Evolutionary conservation across 2,797 vertebrate species (phyloP), one percentile per base, ranked within the genome.

Genomic region (Silurus aristotelis): DNA sequence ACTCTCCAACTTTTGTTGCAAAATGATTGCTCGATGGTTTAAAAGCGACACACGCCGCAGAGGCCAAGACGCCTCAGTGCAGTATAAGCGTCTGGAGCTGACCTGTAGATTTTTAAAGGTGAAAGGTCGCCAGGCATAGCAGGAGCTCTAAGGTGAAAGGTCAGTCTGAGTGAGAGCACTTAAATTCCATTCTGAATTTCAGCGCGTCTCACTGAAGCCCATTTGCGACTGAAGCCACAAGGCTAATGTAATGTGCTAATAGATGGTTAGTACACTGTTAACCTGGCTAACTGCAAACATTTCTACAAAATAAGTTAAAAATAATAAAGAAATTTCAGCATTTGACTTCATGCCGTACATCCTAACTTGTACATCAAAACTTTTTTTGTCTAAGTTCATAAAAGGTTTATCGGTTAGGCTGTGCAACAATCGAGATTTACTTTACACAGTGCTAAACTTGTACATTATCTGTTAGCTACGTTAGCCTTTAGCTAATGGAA

Each of bases 101-200:
- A 75, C 43, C 76, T 67, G 52, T 17, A 52, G 78, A 72, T 20
- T 71, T 58, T 63, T 38, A 25, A 80, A 77, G 25, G 48, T 83
- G 19, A 19, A 73, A 82, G 73, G 72, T 63, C 15, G 43, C 38
- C 61, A 83, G 61, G 25, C 60, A 43, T 22, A 66, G 46, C 61
- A 56, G 46, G 46, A 19, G 6, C 7, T 56, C 25, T 13, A 48
- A 67, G 83, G 83, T 43, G 20, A 84, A 38, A 43, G 83, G 73
- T 84, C 25, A 83, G 55, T 14, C 15, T 75, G 46, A 83, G 71
- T 76, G 12, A 56, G 61, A 77, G 61, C 25, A 75, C 61, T 67
- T 55, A 61, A 46, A 73, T 73, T 83, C 70, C n/a, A n/a, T 72
- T 75, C 22, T 83, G 38, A 22, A 75, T 83, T 83, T 46, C 56